Base-by-base conservation (phyloP, 2,113 vertebrate genomes). In the Dipodomys merriami region DNA sequence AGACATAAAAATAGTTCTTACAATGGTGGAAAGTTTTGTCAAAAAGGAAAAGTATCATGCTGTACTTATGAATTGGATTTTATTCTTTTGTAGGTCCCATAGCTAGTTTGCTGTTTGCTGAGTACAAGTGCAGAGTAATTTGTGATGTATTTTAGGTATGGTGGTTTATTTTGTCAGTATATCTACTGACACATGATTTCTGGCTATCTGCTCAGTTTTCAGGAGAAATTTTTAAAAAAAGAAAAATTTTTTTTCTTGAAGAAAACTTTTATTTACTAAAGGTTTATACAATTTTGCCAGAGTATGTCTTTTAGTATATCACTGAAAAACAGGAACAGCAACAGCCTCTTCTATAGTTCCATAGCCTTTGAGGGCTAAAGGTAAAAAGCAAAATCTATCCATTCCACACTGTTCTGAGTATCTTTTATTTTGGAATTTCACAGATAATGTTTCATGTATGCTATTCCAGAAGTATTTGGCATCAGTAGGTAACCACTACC, bases 61-160 rank as follows among this genome's bases (percentile, higher is more conserved):
- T 91, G 86, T 91, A 89, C 93, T 92, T 94, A 53, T 89, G 22
- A 29, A 64, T 18, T 49, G 69, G 20, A 69, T 89, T 91, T 88
- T 25, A 81, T 65, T 95, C n/a, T 92, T 90, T 74, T 71, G 64
- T 94, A 94, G n/a, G 67, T 91, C 35, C 13, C 12, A 35, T 79
- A 39, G 39, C 39, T 39, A 39, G 72, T 85, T 23, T n/a, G 44
- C 67, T 76, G 44, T 62, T 81, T 81, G 62, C 25, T 65, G 65
- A 89, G 27, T 65, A n/a, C 9, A 2, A 82, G 10, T 65, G 8
- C 57, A 57, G 72, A 85, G 93, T 85, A 86, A 85, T 90, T 72
- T 83, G 71, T 67, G 83, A 86, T 30, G 33, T 76, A 27, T 49
- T 69, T 85, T 76, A 72, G 12, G 6, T 64, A 29, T 76, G 79